Conservation (phyloP, 2,888 invertebrate genomes). For the Pedicia rivosa region DNA sequence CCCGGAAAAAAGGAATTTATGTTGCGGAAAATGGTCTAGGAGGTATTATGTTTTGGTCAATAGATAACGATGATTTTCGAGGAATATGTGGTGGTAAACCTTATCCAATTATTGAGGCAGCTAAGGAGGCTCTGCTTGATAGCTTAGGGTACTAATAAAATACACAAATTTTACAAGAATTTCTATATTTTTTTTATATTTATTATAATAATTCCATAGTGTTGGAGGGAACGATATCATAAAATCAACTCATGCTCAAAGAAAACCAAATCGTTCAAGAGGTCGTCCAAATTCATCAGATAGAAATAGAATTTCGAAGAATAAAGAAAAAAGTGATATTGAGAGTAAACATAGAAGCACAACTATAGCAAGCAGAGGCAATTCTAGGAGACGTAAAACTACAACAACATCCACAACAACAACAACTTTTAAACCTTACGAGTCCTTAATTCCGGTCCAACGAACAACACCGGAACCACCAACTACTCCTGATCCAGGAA, state of each 20-base stretch:
- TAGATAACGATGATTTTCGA: conserved; percentile 88
- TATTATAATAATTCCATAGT: conserved; percentile 13
- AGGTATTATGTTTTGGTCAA: conserved; percentile 49
- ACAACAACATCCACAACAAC: conserved; percentile 23
- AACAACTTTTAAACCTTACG: too few species aligned
- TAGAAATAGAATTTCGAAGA: conserved; percentile 17
- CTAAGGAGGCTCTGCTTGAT: conserved; percentile 60
- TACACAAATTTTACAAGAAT: neutral
- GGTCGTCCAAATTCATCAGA: conserved; percentile 16
- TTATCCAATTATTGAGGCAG: conserved; percentile 83
- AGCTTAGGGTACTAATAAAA: conserved; percentile 38
- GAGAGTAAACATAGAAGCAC: conserved; percentile 14
- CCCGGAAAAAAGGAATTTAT: conserved; percentile 67
- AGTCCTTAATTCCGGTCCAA: neutral
- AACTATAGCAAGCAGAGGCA: conserved; percentile 10
- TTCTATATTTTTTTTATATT: neutral
- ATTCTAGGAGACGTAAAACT: conserved; percentile 15
- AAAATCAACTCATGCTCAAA: conserved; percentile 19
- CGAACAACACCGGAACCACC: conserved; percentile 42
- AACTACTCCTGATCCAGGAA: conserved; percentile 77
- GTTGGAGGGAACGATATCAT: conserved; percentile 27
- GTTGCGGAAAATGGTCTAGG: conserved; percentile 72
- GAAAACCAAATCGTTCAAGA: conserved; percentile 22
- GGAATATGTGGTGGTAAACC: conserved; percentile 76
- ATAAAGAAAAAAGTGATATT: conserved; percentile 14